phyloP scores from a whole-genome alignment of 2,797 vertebrate species.

The Pteropus rufus region DNA sequence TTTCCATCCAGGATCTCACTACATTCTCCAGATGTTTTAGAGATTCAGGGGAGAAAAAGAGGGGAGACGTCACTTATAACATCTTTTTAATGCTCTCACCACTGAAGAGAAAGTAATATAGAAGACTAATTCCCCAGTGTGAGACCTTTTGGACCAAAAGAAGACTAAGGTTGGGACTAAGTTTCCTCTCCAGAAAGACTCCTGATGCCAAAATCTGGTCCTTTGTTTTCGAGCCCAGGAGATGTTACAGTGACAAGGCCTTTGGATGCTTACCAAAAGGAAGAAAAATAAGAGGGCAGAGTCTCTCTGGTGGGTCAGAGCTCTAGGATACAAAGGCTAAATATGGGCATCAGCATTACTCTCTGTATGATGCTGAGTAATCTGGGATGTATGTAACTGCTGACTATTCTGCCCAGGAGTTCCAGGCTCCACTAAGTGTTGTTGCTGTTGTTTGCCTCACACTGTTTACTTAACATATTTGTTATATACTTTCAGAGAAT shows the following conservation, averaged over 20 bases:
- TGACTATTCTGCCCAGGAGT: not conserved
- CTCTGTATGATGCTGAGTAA: not conserved
- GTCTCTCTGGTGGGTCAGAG: not conserved
- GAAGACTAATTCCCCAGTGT: not conserved
- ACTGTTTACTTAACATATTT: not conserved
- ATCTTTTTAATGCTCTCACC: not conserved
- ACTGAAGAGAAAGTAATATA: not conserved
- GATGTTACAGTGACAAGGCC: not conserved
- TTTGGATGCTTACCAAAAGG: not conserved
- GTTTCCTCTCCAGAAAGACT: not conserved
- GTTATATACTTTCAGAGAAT: not conserved
- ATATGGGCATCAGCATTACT: not conserved
- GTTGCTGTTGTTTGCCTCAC: not conserved
- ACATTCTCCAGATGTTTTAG: not conserved
- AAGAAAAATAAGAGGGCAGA: not conserved
- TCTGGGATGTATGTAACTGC: not conserved
- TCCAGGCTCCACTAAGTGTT: not conserved
- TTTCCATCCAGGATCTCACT: not conserved
- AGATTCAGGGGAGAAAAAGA: not conserved
- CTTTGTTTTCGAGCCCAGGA: not conserved
- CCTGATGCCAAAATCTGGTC: not conserved
- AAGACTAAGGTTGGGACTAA: not conserved
- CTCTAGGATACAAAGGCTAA: not conserved
- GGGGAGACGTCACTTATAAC: not conserved
- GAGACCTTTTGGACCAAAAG: not conserved